Percentiles rank a stretch among this genome's conserved stretches.
Evolutionary conservation across 2,113 vertebrate species (phyloP).

Genomic region (Nycticorax nycticorax): DNA sequence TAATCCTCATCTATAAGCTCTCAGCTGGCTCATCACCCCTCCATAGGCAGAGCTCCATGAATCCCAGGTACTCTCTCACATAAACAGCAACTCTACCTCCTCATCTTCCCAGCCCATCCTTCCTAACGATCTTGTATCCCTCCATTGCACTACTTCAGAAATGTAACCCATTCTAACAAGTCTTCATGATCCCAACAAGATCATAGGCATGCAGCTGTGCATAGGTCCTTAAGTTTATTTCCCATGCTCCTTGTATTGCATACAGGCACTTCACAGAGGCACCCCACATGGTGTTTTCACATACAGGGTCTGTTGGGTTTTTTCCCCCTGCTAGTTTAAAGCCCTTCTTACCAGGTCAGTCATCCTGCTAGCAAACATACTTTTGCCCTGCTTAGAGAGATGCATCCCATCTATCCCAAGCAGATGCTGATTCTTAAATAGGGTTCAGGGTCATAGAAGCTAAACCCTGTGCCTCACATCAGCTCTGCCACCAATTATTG

Average conservation of each 20-base stretch:
- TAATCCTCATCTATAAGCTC: background rate
- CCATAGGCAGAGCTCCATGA: background rate
- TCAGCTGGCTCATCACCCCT: background rate
- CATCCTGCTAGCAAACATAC: background rate
- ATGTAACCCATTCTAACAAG: background rate
- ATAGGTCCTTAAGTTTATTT: background rate
- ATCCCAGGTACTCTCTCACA: background rate
- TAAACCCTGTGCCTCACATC: background rate
- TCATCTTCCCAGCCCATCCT: background rate
- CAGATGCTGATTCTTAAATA: background rate
- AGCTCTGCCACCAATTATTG: background rate
- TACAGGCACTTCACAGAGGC: background rate
- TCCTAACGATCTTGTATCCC: background rate
- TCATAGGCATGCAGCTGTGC: background rate
- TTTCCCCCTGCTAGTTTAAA: background rate
- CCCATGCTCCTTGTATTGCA: too few species aligned
- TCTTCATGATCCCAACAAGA: background rate
- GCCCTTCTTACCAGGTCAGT: background rate
- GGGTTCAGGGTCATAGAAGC: rapidly evolving
- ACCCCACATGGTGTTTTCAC: background rate
- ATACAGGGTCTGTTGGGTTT: background rate
- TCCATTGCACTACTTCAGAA: background rate
- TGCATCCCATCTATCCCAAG: background rate
- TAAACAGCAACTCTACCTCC: background rate
- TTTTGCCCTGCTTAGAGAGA: background rate